These are phyloP conservation scores for Bovichtus variegatus DNA, from an alignment of 2,797 vertebrate genomes.

Conservation along the genomic window DNA sequence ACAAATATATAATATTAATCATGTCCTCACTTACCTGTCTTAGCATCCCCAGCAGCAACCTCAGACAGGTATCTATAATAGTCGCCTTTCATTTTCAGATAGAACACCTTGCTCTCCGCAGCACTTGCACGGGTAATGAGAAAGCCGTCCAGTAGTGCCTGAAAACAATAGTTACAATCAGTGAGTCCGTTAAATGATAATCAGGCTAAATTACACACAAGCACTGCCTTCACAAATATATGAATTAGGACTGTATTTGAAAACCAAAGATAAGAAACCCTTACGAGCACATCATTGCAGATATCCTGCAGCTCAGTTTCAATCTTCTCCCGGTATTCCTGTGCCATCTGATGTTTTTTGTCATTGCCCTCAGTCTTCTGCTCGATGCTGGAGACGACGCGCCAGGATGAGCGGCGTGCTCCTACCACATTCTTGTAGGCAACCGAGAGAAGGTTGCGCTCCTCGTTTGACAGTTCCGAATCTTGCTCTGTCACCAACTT, in stretches of 20 bases:
- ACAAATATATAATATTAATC: not conserved
- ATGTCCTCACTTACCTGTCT: slow-evolving; percentile 89
- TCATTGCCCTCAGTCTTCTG: slow-evolving; percentile 97
- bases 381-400: slow-evolving; percentile 98
- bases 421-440: slow-evolving; percentile 99
- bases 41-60: slow-evolving; percentile 94
- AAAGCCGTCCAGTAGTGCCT: slow-evolving; percentile 95
- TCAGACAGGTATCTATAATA: slow-evolving; percentile 99
- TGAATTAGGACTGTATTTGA: not conserved
- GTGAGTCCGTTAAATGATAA: not conserved
- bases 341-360: slow-evolving; percentile 97
- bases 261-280: not conserved
- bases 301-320: slow-evolving; percentile 96
- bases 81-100: slow-evolving; percentile 99
- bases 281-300: slow-evolving; percentile 98
- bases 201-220: not conserved
- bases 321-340: slow-evolving; percentile 96
- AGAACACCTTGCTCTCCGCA: slow-evolving; percentile 98
- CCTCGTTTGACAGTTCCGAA: slow-evolving; percentile 94
- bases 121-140: slow-evolving; percentile 93
- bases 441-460: slow-evolving; percentile 98
- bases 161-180: slow-evolving; percentile 42
- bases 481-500: slow-evolving; percentile 96
- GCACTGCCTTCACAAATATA: not conserved
- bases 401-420: slow-evolving; percentile 97